A percentile compares a stretch with the other conserved stretches of the same genome.
These are phyloP conservation scores for Cossypha caffra DNA, from an alignment of 2,797 vertebrate species.

Conservation along the genomic window DNA sequence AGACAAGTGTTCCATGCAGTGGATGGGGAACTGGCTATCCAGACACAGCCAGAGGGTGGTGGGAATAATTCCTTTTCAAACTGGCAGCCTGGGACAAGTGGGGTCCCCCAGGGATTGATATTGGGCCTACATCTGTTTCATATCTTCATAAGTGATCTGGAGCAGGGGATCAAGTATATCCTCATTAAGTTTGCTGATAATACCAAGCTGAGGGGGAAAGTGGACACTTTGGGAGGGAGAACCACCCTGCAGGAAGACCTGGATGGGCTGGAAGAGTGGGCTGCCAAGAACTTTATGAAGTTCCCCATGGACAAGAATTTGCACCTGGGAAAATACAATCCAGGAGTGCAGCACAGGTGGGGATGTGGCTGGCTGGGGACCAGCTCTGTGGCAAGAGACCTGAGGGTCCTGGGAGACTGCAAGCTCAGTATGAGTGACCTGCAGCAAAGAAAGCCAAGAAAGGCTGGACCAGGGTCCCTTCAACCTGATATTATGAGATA, in stretches of 20 bases:
- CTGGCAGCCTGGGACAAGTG: background rate
- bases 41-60: background rate
- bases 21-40: background rate
- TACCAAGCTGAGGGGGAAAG: background rate
- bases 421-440: background rate
- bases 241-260: background rate
- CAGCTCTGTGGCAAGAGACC: background rate
- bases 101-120: rapidly evolving
- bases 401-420: background rate
- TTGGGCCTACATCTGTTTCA: rapidly evolving
- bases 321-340: background rate
- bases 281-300: background rate
- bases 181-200: background rate
- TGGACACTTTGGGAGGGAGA: background rate
- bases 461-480: background rate
- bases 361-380: background rate
- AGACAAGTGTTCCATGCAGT: background rate
- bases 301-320: background rate
- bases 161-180: background rate
- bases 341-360: background rate
- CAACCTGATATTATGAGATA: background rate
- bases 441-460: background rate
- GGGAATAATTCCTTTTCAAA: background rate
- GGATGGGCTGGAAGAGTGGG: background rate
- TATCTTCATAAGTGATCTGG: background rate